phyloP scores from a whole-genome alignment of 2,113 vertebrate genomes.

The Oncorhynchus tshawytscha region DNA sequence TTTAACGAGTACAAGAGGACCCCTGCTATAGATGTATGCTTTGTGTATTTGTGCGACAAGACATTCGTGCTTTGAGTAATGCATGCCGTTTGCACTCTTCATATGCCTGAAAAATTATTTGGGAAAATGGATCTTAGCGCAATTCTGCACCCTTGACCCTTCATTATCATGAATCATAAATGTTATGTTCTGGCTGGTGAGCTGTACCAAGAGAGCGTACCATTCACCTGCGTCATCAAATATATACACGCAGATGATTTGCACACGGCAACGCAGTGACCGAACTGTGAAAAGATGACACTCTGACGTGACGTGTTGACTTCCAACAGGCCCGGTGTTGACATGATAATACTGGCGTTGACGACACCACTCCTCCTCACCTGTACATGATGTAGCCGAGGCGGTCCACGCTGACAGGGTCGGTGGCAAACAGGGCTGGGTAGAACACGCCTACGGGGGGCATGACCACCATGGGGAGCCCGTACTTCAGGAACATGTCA shows the following conservation, averaged over 20 bases:
- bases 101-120: neutral
- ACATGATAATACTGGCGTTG: neutral
- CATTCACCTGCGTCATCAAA: conserved; percentile 8
- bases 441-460: conserved; percentile 88
- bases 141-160: neutral
- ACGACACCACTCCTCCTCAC: conserved; percentile 57
- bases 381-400: conserved; percentile 91
- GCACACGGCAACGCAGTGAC: no score
- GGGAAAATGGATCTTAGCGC: neutral
- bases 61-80: neutral
- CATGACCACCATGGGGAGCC: conserved; percentile 84
- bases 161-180: conserved; percentile 52
- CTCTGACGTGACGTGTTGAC: neutral
- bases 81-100: neutral
- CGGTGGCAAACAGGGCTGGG: conserved; percentile 80
- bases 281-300: neutral
- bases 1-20: no score
- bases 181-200: conserved; percentile 7
- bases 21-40: neutral
- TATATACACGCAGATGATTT: conserved; percentile 28
- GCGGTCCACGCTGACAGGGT: conserved; percentile 82
- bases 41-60: neutral
- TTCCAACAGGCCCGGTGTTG: neutral
- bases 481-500: conserved; percentile 84
- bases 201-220: conserved; percentile 24